Conservation (phyloP, 1,140 invertebrate genomes). For the honey bee (Apis mellifera) region Amel_HAv3.1 CM009931.2:1792001-1792500, state of each 20-base stretch:
- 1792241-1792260: constrained; percentile 19
- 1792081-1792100: constrained; percentile 60
- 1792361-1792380: background rate
- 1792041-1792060: constrained; percentile 65
- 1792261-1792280: constrained; percentile 20
- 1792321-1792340: background rate
- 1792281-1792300: background rate
- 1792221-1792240: constrained; percentile 11
- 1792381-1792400: background rate
- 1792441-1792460: background rate
- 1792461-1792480: background rate
- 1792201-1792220: constrained; percentile 9
- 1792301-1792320: constrained; percentile 34
- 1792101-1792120: constrained; percentile 1
- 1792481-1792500: background rate
- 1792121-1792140: background rate
- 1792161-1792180: constrained; percentile 22
- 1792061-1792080: constrained; percentile 64
- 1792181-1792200: constrained; percentile 4
- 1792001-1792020: constrained; percentile 5
- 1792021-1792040: constrained; percentile 11
- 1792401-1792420: background rate
- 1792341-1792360: background rate
- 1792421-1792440: background rate
- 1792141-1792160: constrained; percentile 2